Percentiles rank a stretch among this genome's conserved stretches.
phyloP scores from a whole-genome alignment of 1,140 invertebrate genomes.

The Aphaenogaster floridana region DNA sequence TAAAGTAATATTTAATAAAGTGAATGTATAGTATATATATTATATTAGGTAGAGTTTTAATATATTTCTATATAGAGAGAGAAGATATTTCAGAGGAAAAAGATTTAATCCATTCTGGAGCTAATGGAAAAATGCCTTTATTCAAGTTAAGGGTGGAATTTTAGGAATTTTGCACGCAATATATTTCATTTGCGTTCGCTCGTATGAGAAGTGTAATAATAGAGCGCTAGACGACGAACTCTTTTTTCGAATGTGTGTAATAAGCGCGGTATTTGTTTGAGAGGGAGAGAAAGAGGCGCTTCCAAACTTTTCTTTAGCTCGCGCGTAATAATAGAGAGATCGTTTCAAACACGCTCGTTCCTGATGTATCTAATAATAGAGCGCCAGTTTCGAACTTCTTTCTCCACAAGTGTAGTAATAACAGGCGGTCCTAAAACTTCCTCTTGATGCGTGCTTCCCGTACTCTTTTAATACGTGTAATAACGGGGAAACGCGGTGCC shows the following conservation, averaged over 20 bases:
- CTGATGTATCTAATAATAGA: slow-evolving; percentile 55
- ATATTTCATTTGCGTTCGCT: slow-evolving; percentile 2
- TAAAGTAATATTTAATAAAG: slow-evolving; percentile 8
- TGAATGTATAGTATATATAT: not conserved
- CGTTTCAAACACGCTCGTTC: slow-evolving; percentile 29
- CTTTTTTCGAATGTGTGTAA: slow-evolving; percentile 37
- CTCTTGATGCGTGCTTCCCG: not conserved
- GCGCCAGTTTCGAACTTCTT: slow-evolving; percentile 33
- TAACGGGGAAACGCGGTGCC: not conserved
- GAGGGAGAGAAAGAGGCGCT: not conserved
- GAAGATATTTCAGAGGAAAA: not conserved
- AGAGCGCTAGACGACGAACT: not conserved
- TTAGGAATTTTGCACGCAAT: slow-evolving; percentile 23
- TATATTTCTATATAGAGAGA: not conserved
- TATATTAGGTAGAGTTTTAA: not conserved
- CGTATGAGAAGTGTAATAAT: slow-evolving; percentile 39
- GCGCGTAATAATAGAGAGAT: slow-evolving; percentile 52
- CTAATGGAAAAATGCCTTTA: slow-evolving; percentile 13
- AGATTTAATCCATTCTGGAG: slow-evolving; percentile 11
- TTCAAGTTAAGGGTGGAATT: not conserved
- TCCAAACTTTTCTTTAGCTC: slow-evolving; percentile 31
- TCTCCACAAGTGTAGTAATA: slow-evolving; percentile 37
- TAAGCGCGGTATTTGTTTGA: slow-evolving; percentile 13
- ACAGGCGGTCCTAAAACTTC: slow-evolving; percentile 33
- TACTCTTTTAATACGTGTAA: slow-evolving; percentile 26